These are phyloP conservation scores for Gryllus longicercus DNA, from an alignment of 2,888 invertebrate species.

Conservation along the genomic window DNA sequence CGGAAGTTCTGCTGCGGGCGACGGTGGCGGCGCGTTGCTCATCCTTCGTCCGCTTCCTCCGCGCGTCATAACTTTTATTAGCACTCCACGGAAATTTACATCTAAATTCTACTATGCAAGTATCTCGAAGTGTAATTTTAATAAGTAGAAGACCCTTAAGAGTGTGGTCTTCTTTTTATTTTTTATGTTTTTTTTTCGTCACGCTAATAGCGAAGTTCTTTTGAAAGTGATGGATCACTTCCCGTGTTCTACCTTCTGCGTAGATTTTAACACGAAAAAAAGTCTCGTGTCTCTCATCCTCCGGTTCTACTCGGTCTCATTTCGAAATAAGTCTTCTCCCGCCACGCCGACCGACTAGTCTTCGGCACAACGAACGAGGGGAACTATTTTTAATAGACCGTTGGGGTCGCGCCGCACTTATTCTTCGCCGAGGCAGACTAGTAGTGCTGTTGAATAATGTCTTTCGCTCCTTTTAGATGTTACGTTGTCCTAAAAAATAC, in stretches of 20 bases:
- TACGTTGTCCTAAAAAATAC: neutral
- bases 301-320: neutral
- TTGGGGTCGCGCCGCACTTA: neutral
- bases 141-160: neutral
- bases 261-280: slow-evolving; percentile 10
- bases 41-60: neutral
- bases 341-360: neutral
- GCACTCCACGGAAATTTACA: neutral
- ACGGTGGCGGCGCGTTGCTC: neutral
- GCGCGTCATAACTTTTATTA: neutral
- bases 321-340: slow-evolving; percentile 6
- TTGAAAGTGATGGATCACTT: slow-evolving; percentile 6
- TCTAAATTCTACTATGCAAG: neutral
- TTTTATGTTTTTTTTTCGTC: neutral
- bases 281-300: neutral
- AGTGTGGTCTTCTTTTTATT: neutral
- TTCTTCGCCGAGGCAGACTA: neutral
- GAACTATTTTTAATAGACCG: neutral
- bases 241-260: slow-evolving; percentile 1
- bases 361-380: neutral
- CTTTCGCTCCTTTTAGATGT: neutral
- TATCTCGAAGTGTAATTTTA: neutral
- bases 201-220: neutral
- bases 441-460: slow-evolving; percentile 1
- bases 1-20: slow-evolving; percentile 11